Percentiles rank a stretch among this genome's conserved stretches.
These are phyloP conservation scores for Eriocheir sinensis DNA, from an alignment of 1,140 invertebrate species.

Conservation along the genomic window DNA sequence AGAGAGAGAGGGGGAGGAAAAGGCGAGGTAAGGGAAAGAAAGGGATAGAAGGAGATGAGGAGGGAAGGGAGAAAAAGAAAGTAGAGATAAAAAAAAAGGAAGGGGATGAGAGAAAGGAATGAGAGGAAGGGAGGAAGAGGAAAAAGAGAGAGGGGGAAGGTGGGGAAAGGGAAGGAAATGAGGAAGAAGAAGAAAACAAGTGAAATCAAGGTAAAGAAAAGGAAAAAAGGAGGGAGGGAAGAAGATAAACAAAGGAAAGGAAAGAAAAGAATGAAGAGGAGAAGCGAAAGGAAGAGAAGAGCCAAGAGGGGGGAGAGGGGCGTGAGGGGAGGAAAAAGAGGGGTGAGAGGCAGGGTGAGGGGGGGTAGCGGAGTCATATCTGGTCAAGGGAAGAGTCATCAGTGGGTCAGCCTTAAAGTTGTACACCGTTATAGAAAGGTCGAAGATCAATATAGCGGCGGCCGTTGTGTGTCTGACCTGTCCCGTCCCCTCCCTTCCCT, in stretches of 20 bases:
- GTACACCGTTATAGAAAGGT: conserved; percentile 42
- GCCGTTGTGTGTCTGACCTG: background rate
- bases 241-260: too few species aligned
- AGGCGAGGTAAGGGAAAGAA: too few species aligned
- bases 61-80: too few species aligned
- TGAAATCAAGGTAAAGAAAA: background rate
- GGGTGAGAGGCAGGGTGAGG: background rate
- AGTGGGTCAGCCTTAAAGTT: conserved; percentile 55
- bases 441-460: conserved; percentile 30
- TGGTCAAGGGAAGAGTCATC: conserved; percentile 27
- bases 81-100: too few species aligned
- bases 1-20: too few species aligned
- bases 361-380: background rate
- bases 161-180: too few species aligned
- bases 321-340: background rate
- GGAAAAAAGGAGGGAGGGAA: background rate
- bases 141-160: too few species aligned
- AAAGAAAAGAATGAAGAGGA: background rate
- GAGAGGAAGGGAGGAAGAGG: too few species aligned
- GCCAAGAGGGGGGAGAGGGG: background rate
- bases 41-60: too few species aligned
- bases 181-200: background rate
- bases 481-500: background rate
- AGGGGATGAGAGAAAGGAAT: too few species aligned
- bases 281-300: too few species aligned